Evolutionary conservation across 2,113 vertebrate genomes (phyloP), one percentile per base, ranked within the genome.

Genomic region (Puma concolor): DNA sequence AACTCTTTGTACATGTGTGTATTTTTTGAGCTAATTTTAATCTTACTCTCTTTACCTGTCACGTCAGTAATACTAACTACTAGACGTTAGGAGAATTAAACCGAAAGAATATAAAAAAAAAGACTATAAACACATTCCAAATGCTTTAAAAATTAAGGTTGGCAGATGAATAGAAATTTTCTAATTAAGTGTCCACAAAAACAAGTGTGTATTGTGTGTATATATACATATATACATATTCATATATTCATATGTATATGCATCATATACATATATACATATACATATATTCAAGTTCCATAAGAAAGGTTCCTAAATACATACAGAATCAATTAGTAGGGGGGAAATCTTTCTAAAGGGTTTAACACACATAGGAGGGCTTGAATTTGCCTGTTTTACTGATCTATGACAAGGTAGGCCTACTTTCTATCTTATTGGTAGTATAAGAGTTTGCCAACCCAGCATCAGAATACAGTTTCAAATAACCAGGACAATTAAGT

Each of bases 1-100:
- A 80, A 93, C 63, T 77, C 41, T 74, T 17, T 69, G 2, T 74
- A 6, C 63, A 5, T 91, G 21, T 48, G n/a, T 71, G 17, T 74
- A 50, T 76, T 80, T 88, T 91, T 84, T 44, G 92, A 86, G 38
- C 29, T 94, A 84, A 29, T 69, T 97, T 96, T 94, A 84, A 29
- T 69, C 97, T 96, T 93, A 94, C 38, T 79, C 8, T 83, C n/a
- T 93, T 87, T 79, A 71, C 7, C 50, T 67, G 33, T 31, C n/a
- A 1, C 29, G 76, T 64, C n/a, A 92, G 6, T 82, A 87, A 92
- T 23, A 80, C 67, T 72, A 93, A 90, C 29, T 48, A 87, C 0
- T 5, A 87, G 16, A 33, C 63, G 4, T 57, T 88, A 88, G 27
- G 19, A 7, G 36, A 79, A 71, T 94, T 87, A 91, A 85, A 69